These are phyloP conservation scores for Scaptomyza pallida DNA, from an alignment of 1,140 invertebrate genomes.

Conservation along the genomic window DNA sequence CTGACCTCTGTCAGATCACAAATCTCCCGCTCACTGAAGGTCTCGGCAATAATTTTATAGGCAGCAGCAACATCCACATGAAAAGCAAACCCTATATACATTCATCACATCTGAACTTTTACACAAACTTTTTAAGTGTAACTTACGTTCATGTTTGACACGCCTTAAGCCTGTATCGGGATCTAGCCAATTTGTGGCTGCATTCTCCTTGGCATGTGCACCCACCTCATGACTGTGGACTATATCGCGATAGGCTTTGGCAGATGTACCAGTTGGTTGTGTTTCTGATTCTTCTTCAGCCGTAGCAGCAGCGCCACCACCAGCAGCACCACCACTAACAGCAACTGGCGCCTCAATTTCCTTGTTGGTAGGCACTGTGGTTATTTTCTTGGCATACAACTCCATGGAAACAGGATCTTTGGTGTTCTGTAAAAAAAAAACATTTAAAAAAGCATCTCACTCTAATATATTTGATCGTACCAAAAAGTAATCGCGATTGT, in stretches of 20 bases:
- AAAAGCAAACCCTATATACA: constrained; percentile 86
- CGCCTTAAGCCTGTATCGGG: constrained; percentile 83
- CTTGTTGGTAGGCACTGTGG: constrained; percentile 56
- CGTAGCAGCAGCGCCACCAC: constrained; percentile 11
- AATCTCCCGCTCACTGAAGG: constrained; percentile 86
- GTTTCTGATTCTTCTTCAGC: constrained; percentile 50
- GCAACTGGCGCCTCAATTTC: constrained; percentile 36
- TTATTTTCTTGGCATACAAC: constrained; percentile 84
- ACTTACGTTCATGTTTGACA: constrained; percentile 79
- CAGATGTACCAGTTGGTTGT: constrained; percentile 9
- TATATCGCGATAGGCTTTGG: constrained; percentile 72
- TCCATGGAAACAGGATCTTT: constrained; percentile 85
- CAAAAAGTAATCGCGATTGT: constrained; percentile 87
- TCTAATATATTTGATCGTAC: constrained; percentile 78
- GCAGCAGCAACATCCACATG: constrained; percentile 87
- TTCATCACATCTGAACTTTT: not conserved
- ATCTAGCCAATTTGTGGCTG: constrained; percentile 73
- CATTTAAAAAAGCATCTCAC: not conserved
- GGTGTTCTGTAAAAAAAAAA: constrained; percentile 83
- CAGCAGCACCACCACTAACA: constrained; percentile 22
- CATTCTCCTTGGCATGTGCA: constrained; percentile 75
- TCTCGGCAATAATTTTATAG: constrained; percentile 87
- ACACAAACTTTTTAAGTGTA: not conserved
- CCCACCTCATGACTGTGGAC: constrained; percentile 77
- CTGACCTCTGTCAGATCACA: constrained; percentile 87